Conservation (phyloP, 2,888 invertebrate genomes). For the Dioctria linearis region DNA sequence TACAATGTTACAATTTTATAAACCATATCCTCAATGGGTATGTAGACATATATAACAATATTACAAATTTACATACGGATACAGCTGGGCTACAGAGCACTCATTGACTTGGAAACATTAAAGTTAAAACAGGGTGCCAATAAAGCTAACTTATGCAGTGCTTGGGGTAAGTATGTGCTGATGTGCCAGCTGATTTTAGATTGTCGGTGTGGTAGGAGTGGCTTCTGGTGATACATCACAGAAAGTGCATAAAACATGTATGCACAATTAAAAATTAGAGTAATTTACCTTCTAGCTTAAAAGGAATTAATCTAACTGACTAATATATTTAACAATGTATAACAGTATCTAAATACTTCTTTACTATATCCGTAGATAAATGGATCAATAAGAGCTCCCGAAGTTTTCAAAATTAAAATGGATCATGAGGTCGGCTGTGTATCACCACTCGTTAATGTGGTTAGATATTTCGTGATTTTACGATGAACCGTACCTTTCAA, state of each 20-base stretch:
- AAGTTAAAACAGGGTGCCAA: conserved; percentile 44
- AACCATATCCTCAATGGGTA: background rate
- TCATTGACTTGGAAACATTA: conserved; percentile 55
- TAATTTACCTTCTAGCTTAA: background rate
- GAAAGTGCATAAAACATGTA: conserved; percentile 13
- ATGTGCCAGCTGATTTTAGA: conserved; percentile 6
- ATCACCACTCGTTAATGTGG: too few relatives aligned
- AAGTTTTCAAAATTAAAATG: too few relatives aligned
- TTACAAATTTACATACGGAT: conserved; percentile 3
- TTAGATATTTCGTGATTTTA: too few relatives aligned
- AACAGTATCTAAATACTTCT: too few relatives aligned
- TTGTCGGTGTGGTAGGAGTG: conserved; percentile 1
- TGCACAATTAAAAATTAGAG: conserved; percentile 4
- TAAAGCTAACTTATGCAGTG: background rate
- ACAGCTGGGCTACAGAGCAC: conserved; percentile 25
- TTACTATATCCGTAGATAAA: too few relatives aligned
- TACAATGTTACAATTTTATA: conserved; percentile 5
- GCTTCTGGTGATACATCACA: conserved; percentile 2
- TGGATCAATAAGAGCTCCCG: too few relatives aligned
- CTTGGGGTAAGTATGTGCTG: conserved; percentile 18
- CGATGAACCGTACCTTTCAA: too few relatives aligned
- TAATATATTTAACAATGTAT: background rate
- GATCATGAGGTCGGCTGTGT: too few relatives aligned
- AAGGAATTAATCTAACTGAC: background rate
- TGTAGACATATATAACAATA: background rate